phyloP scores from a whole-genome alignment of 2,113 vertebrate species.

The Phylloscopus trochilus region DNA sequence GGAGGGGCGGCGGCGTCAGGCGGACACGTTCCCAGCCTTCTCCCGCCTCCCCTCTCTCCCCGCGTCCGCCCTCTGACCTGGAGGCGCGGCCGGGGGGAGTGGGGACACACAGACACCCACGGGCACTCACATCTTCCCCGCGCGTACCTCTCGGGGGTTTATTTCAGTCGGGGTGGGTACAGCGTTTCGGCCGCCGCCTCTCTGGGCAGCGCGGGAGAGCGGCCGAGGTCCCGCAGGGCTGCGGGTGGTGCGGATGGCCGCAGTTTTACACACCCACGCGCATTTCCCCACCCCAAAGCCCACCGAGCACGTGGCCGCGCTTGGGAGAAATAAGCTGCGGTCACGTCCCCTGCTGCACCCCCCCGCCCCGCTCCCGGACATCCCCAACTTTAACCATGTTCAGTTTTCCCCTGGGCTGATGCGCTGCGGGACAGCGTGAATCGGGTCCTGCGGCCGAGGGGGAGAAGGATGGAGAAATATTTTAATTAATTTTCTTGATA shows the following conservation, averaged over 20 bases:
- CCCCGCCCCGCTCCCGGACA: no score
- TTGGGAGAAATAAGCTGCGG: background rate
- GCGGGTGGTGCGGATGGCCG: background rate
- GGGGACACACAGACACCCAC: background rate
- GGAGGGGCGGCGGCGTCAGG: background rate
- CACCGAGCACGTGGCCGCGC: background rate
- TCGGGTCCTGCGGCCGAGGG: accelerated
- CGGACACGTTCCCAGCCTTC: background rate
- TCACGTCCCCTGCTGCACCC: no score
- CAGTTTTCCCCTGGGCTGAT: background rate
- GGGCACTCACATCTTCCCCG: background rate
- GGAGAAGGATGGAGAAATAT: background rate
- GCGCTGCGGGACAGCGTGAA: background rate
- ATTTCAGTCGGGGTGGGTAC: background rate
- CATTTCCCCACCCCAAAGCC: background rate
- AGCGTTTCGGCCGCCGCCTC: background rate
- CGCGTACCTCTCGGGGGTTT: background rate
- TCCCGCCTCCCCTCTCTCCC: background rate
- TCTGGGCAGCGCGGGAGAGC: background rate
- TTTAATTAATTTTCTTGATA: background rate
- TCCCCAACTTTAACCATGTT: background rate
- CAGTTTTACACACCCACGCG: background rate
- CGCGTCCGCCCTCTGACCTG: conserved; percentile 12
- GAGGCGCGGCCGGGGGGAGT: background rate
- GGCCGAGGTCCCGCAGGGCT: background rate